These are phyloP conservation scores for Anarrhichthys ocellatus DNA, from an alignment of 2,113 vertebrate genomes.

Conservation along the genomic window DNA sequence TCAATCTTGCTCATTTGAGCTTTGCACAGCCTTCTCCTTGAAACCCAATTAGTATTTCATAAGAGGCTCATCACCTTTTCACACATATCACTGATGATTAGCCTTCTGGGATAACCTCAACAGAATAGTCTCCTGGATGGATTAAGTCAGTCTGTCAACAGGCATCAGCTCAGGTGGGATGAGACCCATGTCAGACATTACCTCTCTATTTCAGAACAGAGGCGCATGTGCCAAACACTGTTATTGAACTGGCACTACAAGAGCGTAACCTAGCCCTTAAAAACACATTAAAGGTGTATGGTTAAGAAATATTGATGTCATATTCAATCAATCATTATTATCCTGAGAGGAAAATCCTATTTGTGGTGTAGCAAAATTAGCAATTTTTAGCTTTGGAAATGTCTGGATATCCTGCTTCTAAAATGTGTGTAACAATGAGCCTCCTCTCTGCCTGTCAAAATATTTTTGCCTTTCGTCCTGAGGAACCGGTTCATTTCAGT, in stretches of 20 bases:
- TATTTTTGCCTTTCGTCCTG: slow-evolving; percentile 81
- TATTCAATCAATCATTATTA: slow-evolving; percentile 83
- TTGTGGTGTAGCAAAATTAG: slow-evolving; percentile 81
- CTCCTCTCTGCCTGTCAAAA: slow-evolving; percentile 79
- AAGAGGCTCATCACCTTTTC: slow-evolving; percentile 81
- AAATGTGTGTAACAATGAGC: slow-evolving; percentile 79
- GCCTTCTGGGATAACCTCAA: slow-evolving; percentile 77
- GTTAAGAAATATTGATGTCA: slow-evolving; percentile 84
- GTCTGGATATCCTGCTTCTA: slow-evolving; percentile 70
- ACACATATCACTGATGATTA: slow-evolving; percentile 82
- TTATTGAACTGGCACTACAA: slow-evolving; percentile 77
- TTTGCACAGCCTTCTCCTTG: slow-evolving; percentile 59
- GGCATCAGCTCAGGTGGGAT: slow-evolving; percentile 80
- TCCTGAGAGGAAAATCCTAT: slow-evolving; percentile 75
- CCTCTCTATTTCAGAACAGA: slow-evolving; percentile 77
- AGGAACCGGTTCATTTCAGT: slow-evolving; percentile 67
- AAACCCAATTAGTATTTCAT: slow-evolving; percentile 80
- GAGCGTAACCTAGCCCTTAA: slow-evolving; percentile 64
- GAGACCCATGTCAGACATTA: slow-evolving; percentile 81
- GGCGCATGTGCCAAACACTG: slow-evolving; percentile 78
- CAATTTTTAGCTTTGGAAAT: slow-evolving; percentile 80
- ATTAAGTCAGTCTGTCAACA: slow-evolving; percentile 84
- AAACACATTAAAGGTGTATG: slow-evolving; percentile 80
- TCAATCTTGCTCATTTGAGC: slow-evolving; percentile 59
- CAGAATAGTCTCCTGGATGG: slow-evolving; percentile 80